Evolutionary conservation across 2,113 vertebrate genomes (phyloP), one percentile per base, ranked within the genome.

Genomic region (Ranitomeya variabilis): DNA sequence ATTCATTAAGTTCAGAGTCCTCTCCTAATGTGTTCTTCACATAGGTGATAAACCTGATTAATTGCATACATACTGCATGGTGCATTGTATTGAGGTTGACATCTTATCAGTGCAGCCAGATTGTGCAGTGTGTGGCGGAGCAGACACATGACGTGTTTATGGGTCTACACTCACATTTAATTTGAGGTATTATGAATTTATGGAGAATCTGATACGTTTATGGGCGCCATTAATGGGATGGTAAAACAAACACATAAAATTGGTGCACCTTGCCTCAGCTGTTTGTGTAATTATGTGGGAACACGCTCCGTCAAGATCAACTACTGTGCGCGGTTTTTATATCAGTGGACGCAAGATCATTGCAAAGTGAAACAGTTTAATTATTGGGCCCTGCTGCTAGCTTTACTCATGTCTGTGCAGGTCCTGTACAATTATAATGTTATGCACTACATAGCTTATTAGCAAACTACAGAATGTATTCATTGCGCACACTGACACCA

Each of bases 141-240:
- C 60, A 69, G 77, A 31, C 86, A 55, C 76, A 64, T 77, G 76
- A 78, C 51, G 62, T 64, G 74, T 80, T 87, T 87, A 80, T 80
- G 31, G 59, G 59, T 23, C 55, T 80, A n/a, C 52, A 52, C 60
- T 86, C 85, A 87, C 76, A 45, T 80, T 80, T 80, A 87, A 80
- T 80, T 60, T 80, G 51, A 15, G 74, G 69, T 80, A 87, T 80
- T 87, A 87, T 87, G 76, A 87, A 87, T 87, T 87, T 87, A 87
- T 87, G 64, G 86, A 80, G 86, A 80, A 80, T 87, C 86, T 57
- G 60, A 80, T 87, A 69, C 76, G 77, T 80, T 87, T 87, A 87
- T 80, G 60, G 14, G 31, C 13, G 16, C 59, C 76, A 87, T 87
- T 79, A 87, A 87, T 80, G 79, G 77, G 31, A 52, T 52, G 37